Conservation (phyloP, 1,140 invertebrate genomes). For the Aphis craccivora region DNA sequence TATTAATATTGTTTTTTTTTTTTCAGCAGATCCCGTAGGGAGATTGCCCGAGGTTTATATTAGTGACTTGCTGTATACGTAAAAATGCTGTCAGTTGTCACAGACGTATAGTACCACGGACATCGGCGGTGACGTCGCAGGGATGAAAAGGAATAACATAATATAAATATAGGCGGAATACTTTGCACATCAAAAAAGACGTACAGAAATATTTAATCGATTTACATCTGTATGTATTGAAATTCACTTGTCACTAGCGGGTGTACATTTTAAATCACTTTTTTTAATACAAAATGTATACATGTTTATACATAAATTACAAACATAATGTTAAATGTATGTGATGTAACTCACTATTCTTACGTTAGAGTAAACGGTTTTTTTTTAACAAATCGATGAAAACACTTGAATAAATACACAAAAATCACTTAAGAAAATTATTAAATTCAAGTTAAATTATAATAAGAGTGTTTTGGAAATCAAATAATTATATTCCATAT, state of each 20-base stretch:
- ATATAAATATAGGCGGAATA: slow-evolving; percentile 36
- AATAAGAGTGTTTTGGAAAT: background rate
- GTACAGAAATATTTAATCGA: background rate
- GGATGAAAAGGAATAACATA: slow-evolving; percentile 28
- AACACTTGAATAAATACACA: background rate
- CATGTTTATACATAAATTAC: background rate
- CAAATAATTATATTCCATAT: background rate
- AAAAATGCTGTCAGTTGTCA: slow-evolving; percentile 36
- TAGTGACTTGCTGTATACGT: slow-evolving; percentile 34
- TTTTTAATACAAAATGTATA: slow-evolving; percentile 8
- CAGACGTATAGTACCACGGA: background rate
- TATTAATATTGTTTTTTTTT: slow-evolving; percentile 47
- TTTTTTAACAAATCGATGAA: background rate
- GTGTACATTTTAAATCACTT: background rate
- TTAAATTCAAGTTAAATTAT: background rate
- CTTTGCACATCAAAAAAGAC: background rate
- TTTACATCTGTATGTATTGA: slow-evolving; percentile 38
- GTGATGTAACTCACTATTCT: background rate
- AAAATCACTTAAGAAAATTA: background rate
- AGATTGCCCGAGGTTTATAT: slow-evolving; percentile 15
- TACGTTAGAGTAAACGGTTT: background rate
- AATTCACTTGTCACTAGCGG: slow-evolving; percentile 24
- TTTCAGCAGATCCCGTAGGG: slow-evolving; percentile 5
- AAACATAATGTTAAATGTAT: background rate
- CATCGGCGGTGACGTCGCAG: slow-evolving; percentile 6